These are phyloP conservation scores for Nesoenas mayeri DNA, from an alignment of 2,113 vertebrate species.

Conservation along the genomic window DNA sequence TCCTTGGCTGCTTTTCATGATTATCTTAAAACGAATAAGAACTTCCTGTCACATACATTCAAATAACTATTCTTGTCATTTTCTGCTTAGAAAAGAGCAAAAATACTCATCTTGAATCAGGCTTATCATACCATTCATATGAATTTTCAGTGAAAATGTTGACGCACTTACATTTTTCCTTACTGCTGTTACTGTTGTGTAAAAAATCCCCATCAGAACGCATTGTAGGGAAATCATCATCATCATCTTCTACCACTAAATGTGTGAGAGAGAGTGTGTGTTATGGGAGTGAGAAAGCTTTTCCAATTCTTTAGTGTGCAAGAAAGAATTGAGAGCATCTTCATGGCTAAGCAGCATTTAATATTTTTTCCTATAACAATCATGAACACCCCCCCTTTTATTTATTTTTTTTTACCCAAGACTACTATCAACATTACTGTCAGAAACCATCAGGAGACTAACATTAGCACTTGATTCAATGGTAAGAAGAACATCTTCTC, in stretches of 20 bases:
- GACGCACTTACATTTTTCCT: conserved; percentile 88
- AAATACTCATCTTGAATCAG: not conserved
- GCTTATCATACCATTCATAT: not conserved
- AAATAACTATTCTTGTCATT: not conserved
- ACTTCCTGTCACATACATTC: not conserved
- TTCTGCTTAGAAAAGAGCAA: not conserved
- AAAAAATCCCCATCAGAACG: conserved; percentile 89
- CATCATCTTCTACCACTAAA: conserved; percentile 93
- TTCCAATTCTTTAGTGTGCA: not conserved
- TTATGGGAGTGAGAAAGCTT: not conserved
- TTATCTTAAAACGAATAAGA: not conserved
- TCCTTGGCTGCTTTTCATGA: too few relatives aligned
- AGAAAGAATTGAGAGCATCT: not conserved
- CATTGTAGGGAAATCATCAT: conserved; percentile 89
- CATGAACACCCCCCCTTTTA: not conserved
- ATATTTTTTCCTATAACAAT: not conserved
- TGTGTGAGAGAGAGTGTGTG: conserved; percentile 30
- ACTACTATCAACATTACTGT: not conserved
- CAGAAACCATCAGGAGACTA: not conserved
- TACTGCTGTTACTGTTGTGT: conserved; percentile 89
- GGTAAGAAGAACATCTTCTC: not conserved
- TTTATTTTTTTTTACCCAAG: not conserved
- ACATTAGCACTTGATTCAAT: not conserved
- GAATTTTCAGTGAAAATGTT: not conserved
- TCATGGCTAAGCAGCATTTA: not conserved